Base-by-base conservation (phyloP, 2,888 invertebrate species). In the Parelbella ahira region DNA sequence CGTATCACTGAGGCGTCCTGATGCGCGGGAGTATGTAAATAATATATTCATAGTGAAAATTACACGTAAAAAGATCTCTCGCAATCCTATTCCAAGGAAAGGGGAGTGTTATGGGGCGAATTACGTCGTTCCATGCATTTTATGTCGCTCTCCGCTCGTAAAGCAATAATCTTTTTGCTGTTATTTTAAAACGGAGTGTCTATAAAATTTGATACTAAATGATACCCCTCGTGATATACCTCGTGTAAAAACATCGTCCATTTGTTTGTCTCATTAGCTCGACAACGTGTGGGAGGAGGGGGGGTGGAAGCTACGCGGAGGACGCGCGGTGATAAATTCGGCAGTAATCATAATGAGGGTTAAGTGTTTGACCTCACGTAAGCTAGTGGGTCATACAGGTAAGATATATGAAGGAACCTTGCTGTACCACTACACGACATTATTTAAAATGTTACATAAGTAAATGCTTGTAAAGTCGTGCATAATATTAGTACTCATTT, bases 31-130 rank as follows among this genome's bases (percentile, higher is more conserved):
- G 50, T 42, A 33, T 50, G 48, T 48, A 48, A 50, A 53, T 56
- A 51, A 59, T 58, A 51, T 56, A 56, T 57, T 53, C 60, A 56
- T 53, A 51, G 58, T 52, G 50, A 56, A 55, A 58, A 59, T 58
- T 53, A 54, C 58, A 53, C 50, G 53, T 50, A 46, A 45, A 53
- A 50, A 48, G 36, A 42, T 47, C 45, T 46, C 44, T n/a, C 19
- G 48, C 50, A 44, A 41, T 49, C 36, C 37, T 45, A 49, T 34
- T 34, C 29, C 9, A 7, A 33, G 34, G 47, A 45, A 48, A 52
- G 53, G 55, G 49, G 45, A 45, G 23, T 28, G 36, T 50, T 48
- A 49, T 47, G 51, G 47, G 45, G 50, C 53, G 55, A 52, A 58
- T 58, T 56, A 56, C 51, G 49, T 45, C 44, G 24, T 36, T 36